Base-by-base conservation (phyloP, 2,113 vertebrate genomes). In the Eptesicus fuscus region DNA sequence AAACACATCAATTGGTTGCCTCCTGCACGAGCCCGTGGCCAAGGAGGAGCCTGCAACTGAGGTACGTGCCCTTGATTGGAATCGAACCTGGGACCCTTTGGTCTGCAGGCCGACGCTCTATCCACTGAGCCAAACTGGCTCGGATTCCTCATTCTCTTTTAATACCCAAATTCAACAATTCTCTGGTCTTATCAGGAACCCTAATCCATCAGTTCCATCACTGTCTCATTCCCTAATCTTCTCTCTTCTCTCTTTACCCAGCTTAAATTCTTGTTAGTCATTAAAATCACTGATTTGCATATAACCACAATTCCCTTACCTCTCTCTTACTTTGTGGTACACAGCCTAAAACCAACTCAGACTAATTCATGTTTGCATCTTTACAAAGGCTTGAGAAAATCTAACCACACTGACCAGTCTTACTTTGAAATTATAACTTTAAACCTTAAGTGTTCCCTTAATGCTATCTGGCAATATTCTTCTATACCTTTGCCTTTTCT, bases 251-350 rank as follows among this genome's bases (percentile, higher is more conserved):
- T 78, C 42, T 93, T 74, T 79, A 77, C 20, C 10, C 18, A 61
- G 32, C 42, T 90, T 80, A 56, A 87, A 74, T 79, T 94, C 37
- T 74, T 44, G 5, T 56, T 80, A 78, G 40, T 94, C 8, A 76
- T 80, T 90, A 88, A 96, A 90, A 83, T 83, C 42, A 74, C 30
- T 92, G 25, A 67, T 91, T 91, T 78, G 7, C 37, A 79, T 53
- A 30, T 63, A 35, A 28, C 22, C 28, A 17, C 5, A 78, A 20
- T 32, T 88, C 20, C 42, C 30, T 87, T 85, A 78, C 16, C 13
- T 49, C 42, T 82, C 10, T 91, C 51, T 67, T 40, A 32, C 69
- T 78, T 95, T 89, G 61, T 71, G 30, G 3, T 83, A 73, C 28
- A 22, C 16, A 95, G 35, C 76, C 69, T 49, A 61, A 77, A 90